Evolutionary conservation across 2,797 vertebrate genomes (phyloP), one percentile per base, ranked within the genome.

Genomic region (Sarcoramphus papa): DNA sequence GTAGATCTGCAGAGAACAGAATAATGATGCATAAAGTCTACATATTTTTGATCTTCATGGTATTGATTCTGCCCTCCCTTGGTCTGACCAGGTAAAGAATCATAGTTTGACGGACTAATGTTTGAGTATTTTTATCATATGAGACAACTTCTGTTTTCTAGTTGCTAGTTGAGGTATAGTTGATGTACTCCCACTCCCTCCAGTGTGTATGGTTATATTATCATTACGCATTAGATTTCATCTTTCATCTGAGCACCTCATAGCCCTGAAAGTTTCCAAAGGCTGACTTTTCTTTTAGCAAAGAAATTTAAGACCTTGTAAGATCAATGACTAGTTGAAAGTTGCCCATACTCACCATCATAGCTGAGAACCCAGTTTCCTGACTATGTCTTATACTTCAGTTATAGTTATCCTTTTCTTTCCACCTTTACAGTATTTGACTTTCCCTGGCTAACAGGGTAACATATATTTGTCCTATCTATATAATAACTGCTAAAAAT

Each of bases 41-140:
- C 98, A 98, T 98, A 94, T 99, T 99, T 97, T 97, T 99, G 96
- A 98, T 99, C 95, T 99, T 99, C 97, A 99, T 99, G 99, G 99
- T 99, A 60, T 97, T 99, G 80, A 99, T 99, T 93, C 98, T 99
- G 81, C 99, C 99, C 12, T 99, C 99, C 2, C 98, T 99, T 5
- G 99, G 99, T 85, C 99, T 99, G 93, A 99, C 99, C 95, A 99
- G 99, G 99, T 99, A 98, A 95, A 48, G 17, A 35, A 54, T 33
- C 11, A 3, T 24, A 40, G 3, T 67, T 90, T 27, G 63, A 60
- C 4, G 11, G 48, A 35, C 10, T 40, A 20, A 41, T 20, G n/a
- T 43, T 62, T 53, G 63, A 82, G 9, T 62, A 40, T 27, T 65
- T 92, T 47, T 67, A 25, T 72, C 19, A 2, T 31, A 7, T 28